Conservation (phyloP, 2,797 vertebrate genomes). For the Alcedo atthis region DNA sequence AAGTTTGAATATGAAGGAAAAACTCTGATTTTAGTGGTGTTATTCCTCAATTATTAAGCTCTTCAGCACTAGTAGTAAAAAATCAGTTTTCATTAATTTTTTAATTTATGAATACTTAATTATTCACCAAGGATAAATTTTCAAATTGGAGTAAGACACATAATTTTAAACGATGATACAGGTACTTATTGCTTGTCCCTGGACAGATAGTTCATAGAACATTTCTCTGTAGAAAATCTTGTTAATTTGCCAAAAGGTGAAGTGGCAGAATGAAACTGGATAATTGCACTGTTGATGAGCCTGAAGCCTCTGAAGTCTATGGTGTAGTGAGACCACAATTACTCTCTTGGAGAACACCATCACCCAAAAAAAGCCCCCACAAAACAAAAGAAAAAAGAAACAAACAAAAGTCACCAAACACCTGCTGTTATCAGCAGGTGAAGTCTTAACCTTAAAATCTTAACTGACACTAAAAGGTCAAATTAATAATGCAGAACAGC, state of each 20-base stretch:
- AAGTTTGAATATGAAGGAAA: neutral
- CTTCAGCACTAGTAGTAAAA: neutral
- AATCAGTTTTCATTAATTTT: neutral
- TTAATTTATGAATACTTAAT: neutral
- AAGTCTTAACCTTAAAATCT: neutral
- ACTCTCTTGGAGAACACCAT: too few relatives aligned
- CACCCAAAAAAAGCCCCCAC: neutral
- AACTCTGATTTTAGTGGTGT: neutral
- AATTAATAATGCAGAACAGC: neutral
- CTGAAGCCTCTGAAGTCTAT: neutral
- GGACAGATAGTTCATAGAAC: too few relatives aligned
- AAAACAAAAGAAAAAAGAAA: too few relatives aligned
- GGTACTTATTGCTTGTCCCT: too few relatives aligned
- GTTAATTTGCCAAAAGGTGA: too few relatives aligned
- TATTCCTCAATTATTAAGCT: neutral
- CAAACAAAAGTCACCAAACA: neutral
- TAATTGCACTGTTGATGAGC: neutral
- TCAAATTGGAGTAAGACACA: too few relatives aligned
- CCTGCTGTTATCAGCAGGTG: neutral
- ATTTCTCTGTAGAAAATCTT: too few relatives aligned
- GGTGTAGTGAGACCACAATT: neutral
- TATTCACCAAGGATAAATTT: neutral
- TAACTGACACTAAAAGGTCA: neutral
- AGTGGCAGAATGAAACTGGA: neutral
- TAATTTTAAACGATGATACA: too few relatives aligned